Evolutionary conservation across 1,140 invertebrate species (phyloP).

Genomic region (Ylistrum balloti): DNA sequence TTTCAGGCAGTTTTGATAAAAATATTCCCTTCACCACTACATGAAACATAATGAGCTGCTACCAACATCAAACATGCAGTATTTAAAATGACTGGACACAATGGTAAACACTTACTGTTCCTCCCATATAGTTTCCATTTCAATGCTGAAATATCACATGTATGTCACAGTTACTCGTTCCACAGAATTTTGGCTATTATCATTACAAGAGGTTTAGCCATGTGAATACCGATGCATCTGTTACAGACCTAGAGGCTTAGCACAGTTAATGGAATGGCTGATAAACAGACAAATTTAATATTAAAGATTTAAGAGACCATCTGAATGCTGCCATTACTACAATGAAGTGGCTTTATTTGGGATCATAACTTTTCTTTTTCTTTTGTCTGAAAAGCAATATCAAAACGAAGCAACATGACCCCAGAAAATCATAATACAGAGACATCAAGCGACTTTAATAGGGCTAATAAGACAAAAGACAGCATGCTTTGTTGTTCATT

Average conservation of each 20-base stretch:
- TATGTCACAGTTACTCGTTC: no score
- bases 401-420: neutral
- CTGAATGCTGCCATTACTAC: neutral
- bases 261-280: neutral
- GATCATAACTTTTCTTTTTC: neutral
- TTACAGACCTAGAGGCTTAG: neutral
- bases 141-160: neutral
- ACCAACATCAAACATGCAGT: no score
- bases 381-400: neutral
- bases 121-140: slow-evolving; percentile 6
- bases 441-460: neutral
- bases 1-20: no score
- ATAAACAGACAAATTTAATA: slow-evolving; percentile 1
- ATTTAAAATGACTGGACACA: no score
- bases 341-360: neutral
- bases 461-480: neutral
- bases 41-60: no score
- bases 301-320: neutral
- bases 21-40: no score
- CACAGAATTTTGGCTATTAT: no score
- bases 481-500: neutral
- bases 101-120: neutral
- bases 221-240: neutral
- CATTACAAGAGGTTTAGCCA: neutral
- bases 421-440: neutral